Evolutionary conservation across 2,888 invertebrate species (phyloP).

Genomic region (Portevinia maculata): DNA sequence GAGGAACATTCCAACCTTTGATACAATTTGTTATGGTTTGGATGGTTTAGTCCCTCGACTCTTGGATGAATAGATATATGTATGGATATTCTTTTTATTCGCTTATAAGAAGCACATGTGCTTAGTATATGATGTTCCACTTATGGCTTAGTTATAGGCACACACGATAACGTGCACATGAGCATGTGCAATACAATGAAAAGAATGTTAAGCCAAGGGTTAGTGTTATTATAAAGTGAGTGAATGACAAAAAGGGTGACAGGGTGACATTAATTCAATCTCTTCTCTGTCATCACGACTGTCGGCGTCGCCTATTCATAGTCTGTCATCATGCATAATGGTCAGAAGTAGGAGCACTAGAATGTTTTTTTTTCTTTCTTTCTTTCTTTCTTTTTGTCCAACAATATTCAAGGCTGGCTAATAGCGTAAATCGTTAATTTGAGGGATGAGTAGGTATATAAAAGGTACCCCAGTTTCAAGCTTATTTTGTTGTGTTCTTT

Average conservation of each 20-base stretch:
- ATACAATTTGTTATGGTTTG: background rate
- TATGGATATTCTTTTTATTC: background rate
- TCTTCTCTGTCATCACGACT: background rate
- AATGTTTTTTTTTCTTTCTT: constrained; percentile 2
- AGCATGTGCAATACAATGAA: constrained; percentile 14
- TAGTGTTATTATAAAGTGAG: constrained; percentile 20
- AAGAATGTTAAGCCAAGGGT: constrained; percentile 31
- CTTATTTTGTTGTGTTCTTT: no score
- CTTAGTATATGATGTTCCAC: background rate
- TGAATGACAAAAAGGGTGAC: constrained; percentile 21
- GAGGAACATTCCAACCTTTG: no score
- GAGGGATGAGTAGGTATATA: background rate
- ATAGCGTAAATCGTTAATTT: constrained; percentile 21
- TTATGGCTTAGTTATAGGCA: constrained; percentile 14
- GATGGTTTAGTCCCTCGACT: background rate
- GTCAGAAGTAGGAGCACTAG: constrained; percentile 5
- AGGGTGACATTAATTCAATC: constrained; percentile 30
- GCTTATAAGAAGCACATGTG: no score
- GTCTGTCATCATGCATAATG: constrained; percentile 5
- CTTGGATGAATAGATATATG: background rate
- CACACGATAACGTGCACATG: background rate
- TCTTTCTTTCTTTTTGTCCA: no score
- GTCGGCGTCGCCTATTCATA: constrained; percentile 1
- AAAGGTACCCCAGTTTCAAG: background rate
- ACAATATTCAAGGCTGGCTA: constrained; percentile 26